Evolutionary conservation across 2,113 vertebrate species (phyloP), one percentile per base, ranked within the genome.

Genomic region (Isichthys henryi): DNA sequence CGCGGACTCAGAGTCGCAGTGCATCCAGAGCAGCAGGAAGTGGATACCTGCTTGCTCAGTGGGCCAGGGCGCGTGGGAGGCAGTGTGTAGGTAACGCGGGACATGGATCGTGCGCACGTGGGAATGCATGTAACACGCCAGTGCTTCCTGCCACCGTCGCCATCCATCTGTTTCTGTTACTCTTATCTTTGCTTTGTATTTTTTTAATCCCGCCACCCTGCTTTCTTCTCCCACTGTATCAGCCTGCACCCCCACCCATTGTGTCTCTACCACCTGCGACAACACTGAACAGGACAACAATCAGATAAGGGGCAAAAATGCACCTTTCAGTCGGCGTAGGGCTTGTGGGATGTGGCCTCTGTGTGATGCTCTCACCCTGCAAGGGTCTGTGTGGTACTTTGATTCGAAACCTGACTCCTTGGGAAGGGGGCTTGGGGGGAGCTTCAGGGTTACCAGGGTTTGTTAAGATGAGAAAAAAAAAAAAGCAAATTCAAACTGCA

Each of bases 291-390:
- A 86, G 92, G 90, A 31, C n/a, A 3, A 49, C 92, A 92, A 92
- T 94, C 93, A 95, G 93, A 93, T 94, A 95, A 90, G 92, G 49
- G 91, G 91, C 92, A 90, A 90, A 91, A 93, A 94, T 94, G 93
- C 91, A 91, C 93, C 92, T 90, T 91, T 92, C 92, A 94, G 94
- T 93, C 92, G 93, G 92, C 91, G 85, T 92, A 91, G 91, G 91
- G 93, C 91, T 92, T 87, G 58, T 77, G 82, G 92, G 77, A 21
- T 23, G 52, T 23, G 52, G 3, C 21, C n/a, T 19, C 21, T n/a
- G 85, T 50, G 84, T 7, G 27, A 35, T 35, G 23, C 15, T 1
- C n/a, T 86, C 15, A 21, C 7, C 85, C n/a, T 35, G 23, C 23
- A 27, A n/a, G 58, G 58, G 23, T 27, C n/a, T n/a, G 58, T 66